These are phyloP conservation scores for Platynereis dumerilii DNA, from an alignment of 2,888 invertebrate genomes.

Conservation along the genomic window DNA sequence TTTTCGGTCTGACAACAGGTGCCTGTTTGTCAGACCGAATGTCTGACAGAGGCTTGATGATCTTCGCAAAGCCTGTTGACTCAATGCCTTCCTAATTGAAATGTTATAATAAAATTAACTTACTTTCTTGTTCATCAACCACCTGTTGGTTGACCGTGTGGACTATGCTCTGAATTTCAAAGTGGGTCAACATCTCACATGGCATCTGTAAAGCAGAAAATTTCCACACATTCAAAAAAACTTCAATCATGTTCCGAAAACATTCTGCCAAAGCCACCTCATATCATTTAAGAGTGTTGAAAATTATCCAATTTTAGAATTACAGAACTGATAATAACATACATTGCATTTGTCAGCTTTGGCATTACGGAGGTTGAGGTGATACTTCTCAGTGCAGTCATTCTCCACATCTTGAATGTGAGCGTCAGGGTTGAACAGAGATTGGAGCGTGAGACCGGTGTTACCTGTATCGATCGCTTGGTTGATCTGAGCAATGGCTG, in stretches of 20 bases:
- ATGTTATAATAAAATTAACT: too few relatives aligned
- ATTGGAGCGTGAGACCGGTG: constrained; percentile 68
- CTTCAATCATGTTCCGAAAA: too few relatives aligned
- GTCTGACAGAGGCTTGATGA: too few relatives aligned
- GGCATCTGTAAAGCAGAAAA: constrained; percentile 37
- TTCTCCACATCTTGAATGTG: constrained; percentile 67
- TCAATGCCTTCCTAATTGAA: too few relatives aligned
- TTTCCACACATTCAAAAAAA: too few relatives aligned
- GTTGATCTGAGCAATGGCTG: constrained; percentile 71
- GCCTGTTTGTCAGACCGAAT: too few relatives aligned
- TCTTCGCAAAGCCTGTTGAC: too few relatives aligned
- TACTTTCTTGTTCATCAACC: constrained; percentile 69
- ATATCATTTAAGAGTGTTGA: too few relatives aligned
- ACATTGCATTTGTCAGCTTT: constrained; percentile 17
- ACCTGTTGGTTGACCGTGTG: constrained; percentile 70
- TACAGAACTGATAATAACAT: too few relatives aligned
- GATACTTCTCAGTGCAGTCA: constrained; percentile 53
- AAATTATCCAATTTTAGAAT: too few relatives aligned
- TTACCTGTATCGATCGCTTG: constrained; percentile 71
- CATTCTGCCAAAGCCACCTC: too few relatives aligned
- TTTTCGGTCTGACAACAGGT: too few relatives aligned
- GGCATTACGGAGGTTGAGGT: constrained; percentile 25
- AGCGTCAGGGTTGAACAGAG: constrained; percentile 48
- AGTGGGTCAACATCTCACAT: constrained; percentile 71
- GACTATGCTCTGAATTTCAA: constrained; percentile 73